Conservation (phyloP, 2,113 vertebrate species). For the Eonycteris spelaea region DNA sequence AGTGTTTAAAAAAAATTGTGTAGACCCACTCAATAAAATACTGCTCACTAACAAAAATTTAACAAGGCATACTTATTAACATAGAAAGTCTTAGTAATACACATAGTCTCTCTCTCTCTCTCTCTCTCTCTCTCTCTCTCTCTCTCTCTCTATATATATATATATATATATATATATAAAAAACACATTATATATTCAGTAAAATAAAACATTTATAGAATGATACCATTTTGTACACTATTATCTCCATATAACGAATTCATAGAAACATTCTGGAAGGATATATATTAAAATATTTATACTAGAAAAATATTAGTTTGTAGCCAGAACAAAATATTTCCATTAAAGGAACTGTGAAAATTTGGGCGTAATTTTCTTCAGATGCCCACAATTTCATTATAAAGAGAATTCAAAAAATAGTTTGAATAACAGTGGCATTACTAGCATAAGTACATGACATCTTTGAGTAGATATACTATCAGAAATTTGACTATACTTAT, state of each 20-base stretch:
- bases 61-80: background rate
- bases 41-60: background rate
- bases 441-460: background rate
- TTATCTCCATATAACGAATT: background rate
- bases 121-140: too few species aligned
- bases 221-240: background rate
- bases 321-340: background rate
- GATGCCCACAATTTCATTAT: background rate
- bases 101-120: too few species aligned
- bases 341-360: background rate
- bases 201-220: background rate
- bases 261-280: background rate
- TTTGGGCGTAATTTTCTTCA: background rate
- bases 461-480: background rate
- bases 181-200: background rate
- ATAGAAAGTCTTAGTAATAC: background rate
- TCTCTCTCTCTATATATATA: too few species aligned
- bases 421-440: background rate
- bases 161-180: too few species aligned
- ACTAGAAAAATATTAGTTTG: background rate
- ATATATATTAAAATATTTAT: background rate
- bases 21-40: background rate
- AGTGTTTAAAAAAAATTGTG: background rate
- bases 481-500: background rate
- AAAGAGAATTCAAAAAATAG: conserved; percentile 14